Evolutionary conservation across 2,113 vertebrate species (phyloP), one percentile per base, ranked within the genome.

Genomic region (Ornithorhynchus anatinus): DNA sequence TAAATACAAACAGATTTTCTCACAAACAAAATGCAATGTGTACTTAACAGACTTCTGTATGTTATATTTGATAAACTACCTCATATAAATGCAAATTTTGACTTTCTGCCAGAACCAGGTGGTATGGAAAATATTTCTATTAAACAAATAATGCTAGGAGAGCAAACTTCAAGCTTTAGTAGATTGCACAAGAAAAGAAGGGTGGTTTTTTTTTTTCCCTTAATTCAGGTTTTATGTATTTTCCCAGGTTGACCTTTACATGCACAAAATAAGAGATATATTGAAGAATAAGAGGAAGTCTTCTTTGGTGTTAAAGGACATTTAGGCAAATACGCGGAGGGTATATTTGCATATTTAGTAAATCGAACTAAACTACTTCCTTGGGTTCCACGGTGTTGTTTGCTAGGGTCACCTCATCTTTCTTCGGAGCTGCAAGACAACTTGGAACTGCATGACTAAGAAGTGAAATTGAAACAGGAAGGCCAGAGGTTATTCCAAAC

Each of bases 11-110:
- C 93, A 94, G 91, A 94, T 94, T 94, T 94, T 93, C 91, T 91
- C 91, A 91, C 90, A 93, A 94, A 94, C 93, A 94, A 94, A 94
- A 94, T 92, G 92, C 92, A 92, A 90, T 94, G 92, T 94, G 93
- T 94, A 94, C 91, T 94, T 94, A 94, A 92, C 92, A 91, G 92
- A 92, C 92, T 94, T 93, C 92, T 94, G 91, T 91, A 94, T 93
- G 93, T 93, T 94, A 93, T 91, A 91, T 92, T 94, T 94, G 92
- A 94, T 94, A 94, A 94, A 94, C 89, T 91, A 94, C 91, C 92
- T 94, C 94, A 94, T 94, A 94, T 94, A 94, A 94, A 94, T 94
- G 94, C 94, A 94, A 94, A 94, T 94, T 93, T 92, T 93, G 92
- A 94, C 92, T 94, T 94, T 93, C 87, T 93, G 92, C 92, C 94